Evolutionary conservation across 2,113 vertebrate species (phyloP).

Genomic region (Ceratotherium simum): DNA sequence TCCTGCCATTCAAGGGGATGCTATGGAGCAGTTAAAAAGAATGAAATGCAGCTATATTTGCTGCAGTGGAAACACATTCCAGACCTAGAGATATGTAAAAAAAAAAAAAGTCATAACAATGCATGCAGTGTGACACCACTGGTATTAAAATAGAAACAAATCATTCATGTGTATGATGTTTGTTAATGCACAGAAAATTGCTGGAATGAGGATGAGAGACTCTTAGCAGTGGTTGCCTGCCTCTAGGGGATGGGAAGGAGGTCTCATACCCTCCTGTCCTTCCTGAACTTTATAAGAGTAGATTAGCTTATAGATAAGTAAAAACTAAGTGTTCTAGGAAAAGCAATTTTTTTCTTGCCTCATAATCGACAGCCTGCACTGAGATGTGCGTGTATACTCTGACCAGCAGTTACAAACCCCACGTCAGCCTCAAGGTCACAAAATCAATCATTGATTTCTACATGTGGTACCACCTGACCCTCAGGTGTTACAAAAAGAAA

Average conservation of each 20-base stretch:
- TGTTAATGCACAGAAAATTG: neutral
- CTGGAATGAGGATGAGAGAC: neutral
- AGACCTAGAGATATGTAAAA: neutral
- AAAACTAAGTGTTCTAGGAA: conserved; percentile 15
- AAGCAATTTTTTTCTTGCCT: neutral
- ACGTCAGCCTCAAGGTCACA: neutral
- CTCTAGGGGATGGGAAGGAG: neutral
- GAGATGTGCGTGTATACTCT: neutral
- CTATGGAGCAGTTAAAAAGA: neutral
- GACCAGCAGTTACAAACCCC: neutral
- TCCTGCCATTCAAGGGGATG: neutral
- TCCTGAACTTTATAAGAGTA: neutral
- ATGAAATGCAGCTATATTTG: neutral
- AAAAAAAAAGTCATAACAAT: neutral
- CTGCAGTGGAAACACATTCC: neutral
- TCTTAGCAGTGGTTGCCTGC: neutral
- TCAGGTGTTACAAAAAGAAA: conserved; percentile 31
- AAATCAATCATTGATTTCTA: conserved; percentile 3
- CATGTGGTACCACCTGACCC: neutral
- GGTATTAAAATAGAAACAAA: neutral
- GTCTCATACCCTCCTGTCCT: neutral
- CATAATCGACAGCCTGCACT: neutral
- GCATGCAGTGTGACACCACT: neutral
- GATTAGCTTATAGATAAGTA: neutral
- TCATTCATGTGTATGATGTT: neutral